A percentile compares a stretch with the other conserved stretches of the same genome.
Evolutionary conservation across 2,888 invertebrate genomes (phyloP).

Genomic region (Rhaphigaster nebulosa): DNA sequence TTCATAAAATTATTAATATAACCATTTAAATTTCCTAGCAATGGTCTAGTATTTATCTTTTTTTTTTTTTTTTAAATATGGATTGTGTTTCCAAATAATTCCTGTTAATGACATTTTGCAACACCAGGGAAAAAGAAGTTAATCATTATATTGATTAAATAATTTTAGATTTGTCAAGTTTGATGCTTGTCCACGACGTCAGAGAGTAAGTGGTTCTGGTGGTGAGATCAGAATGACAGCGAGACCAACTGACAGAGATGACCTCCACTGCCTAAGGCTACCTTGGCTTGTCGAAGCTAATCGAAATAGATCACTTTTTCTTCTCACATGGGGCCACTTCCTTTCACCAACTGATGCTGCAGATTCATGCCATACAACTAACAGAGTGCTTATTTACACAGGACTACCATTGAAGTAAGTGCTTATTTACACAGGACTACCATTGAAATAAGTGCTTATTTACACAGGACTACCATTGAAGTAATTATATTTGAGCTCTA

Average conservation of each 20-base stretch:
- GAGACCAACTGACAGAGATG: conserved; percentile 75
- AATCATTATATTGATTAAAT: not conserved
- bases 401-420: no score
- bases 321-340: conserved; percentile 85
- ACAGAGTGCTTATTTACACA: conserved; percentile 85
- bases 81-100: not conserved
- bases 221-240: conserved; percentile 78
- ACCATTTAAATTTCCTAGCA: no score
- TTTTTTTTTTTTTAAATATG: no score
- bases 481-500: conserved; percentile 62
- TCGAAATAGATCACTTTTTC: conserved; percentile 83
- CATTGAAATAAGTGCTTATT: conserved; percentile 81
- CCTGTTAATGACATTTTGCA: not conserved
- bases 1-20: no score
- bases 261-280: conserved; percentile 76
- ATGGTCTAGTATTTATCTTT: no score
- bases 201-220: conserved; percentile 74
- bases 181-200: conserved; percentile 75
- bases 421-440: conserved; percentile 85
- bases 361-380: conserved; percentile 78
- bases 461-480: conserved; percentile 80
- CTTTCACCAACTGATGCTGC: conserved; percentile 76
- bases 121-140: not conserved
- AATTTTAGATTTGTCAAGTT: conserved; percentile 55
- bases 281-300: conserved; percentile 87